Percentiles rank a stretch among this genome's conserved stretches.
These are phyloP conservation scores for Seira ritae DNA, from an alignment of 2,888 invertebrate species.

Conservation along the genomic window DNA sequence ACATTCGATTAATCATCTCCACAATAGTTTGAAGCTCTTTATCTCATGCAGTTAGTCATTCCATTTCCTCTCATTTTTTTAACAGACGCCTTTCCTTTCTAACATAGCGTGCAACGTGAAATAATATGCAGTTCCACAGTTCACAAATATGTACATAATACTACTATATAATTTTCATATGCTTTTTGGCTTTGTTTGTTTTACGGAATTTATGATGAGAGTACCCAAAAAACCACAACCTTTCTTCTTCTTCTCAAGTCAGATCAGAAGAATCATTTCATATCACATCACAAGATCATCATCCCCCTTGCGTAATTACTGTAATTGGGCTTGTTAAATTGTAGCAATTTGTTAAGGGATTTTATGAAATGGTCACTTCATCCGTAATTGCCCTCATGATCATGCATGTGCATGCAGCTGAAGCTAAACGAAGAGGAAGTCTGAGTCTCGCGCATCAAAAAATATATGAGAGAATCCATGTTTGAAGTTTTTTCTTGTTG, in stretches of 20 bases:
- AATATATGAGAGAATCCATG: background rate
- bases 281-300: conserved; percentile 18
- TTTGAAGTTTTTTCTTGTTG: background rate
- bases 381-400: background rate
- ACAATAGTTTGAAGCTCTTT: background rate
- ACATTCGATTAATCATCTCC: conserved; percentile 12
- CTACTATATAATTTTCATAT: background rate
- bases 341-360: conserved; percentile 44
- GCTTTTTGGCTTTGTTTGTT: conserved; percentile 6
- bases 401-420: background rate
- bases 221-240: background rate
- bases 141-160: too few species aligned
- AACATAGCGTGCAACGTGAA: too few species aligned
- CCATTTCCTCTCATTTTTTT: conserved; percentile 8
- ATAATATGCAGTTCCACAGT: too few species aligned
- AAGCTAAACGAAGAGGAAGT: background rate
- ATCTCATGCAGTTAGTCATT: conserved; percentile 7
- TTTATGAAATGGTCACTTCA: conserved; percentile 39
- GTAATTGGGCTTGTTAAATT: conserved; percentile 51
- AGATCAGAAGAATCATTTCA: too few species aligned
- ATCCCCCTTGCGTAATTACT: conserved; percentile 38
- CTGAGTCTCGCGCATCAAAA: background rate
- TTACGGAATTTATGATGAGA: conserved; percentile 9
- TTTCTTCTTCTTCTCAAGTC: too few species aligned
- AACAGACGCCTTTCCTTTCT: too few species aligned